These are phyloP conservation scores for Bombycilla garrulus DNA, from an alignment of 2,113 vertebrate genomes.

Conservation along the genomic window DNA sequence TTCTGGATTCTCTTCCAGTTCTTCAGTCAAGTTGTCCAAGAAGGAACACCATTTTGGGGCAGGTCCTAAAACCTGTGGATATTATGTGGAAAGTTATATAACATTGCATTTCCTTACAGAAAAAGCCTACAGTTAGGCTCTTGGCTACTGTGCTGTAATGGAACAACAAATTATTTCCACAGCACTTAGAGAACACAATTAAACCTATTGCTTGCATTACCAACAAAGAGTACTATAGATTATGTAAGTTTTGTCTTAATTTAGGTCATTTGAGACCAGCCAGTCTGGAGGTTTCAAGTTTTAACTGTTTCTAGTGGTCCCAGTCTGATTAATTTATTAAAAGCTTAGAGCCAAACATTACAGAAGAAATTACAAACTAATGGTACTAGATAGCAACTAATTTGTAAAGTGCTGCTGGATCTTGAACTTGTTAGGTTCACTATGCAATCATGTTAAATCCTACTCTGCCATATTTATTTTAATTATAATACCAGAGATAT, in stretches of 20 bases:
- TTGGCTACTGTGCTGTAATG: neutral
- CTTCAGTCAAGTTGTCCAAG: conserved; percentile 94
- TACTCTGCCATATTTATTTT: neutral
- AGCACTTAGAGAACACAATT: neutral
- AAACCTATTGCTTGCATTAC: neutral
- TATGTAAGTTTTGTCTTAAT: neutral
- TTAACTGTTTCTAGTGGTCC: neutral
- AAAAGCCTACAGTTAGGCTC: neutral
- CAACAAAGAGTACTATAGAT: neutral
- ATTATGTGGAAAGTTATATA: neutral
- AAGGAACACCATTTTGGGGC: conserved; percentile 97
- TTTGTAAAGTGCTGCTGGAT: neutral
- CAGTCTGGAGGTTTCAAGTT: neutral
- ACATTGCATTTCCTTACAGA: neutral
- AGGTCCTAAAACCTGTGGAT: conserved; percentile 87
- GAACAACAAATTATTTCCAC: neutral
- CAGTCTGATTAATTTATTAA: neutral
- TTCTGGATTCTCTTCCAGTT: conserved; percentile 95
- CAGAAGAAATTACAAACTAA: neutral
- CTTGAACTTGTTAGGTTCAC: neutral
- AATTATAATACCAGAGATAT: neutral
- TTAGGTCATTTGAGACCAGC: neutral
- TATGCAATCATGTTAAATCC: neutral
- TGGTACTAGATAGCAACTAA: neutral
- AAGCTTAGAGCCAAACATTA: neutral